Evolutionary conservation across 2,888 invertebrate genomes (phyloP), one percentile per base, ranked within the genome.

Genomic region (Buathra laborator): DNA sequence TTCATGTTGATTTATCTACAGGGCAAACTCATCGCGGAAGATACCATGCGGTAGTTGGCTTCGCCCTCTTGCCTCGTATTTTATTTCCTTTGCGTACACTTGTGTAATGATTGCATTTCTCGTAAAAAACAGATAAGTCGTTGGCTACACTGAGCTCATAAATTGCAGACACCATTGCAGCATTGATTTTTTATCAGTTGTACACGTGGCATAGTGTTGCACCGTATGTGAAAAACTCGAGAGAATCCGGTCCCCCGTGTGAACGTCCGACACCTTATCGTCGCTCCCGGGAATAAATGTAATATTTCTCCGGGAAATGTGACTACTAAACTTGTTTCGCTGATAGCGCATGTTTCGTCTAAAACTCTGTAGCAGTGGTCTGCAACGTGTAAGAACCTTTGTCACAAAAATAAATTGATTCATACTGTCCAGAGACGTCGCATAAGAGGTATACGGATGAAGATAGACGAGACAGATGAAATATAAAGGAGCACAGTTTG

Each of bases 61-160:
- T 37, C 9, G 37, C 37, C 37, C 37, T 9, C 37, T 37, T 7
- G 6, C 37, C 37, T 37, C 37, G 37, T 7, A 37, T 37, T 37
- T 37, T 9, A 37, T 37, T 32, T 32, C 3, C 32, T 29, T 14
- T 32, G 5, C 32, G 10, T 7, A 14, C 14, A 10, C 62, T 32
- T 14, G 32, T 29, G 29, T 62, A 12, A 6, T n/a, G 14, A 29
- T 32, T 32, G 10, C 6, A 14, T 62, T 29, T 32, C 62, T 62
- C 62, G 62, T 62, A 62, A 62, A 62, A 62, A 29, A 32, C 62
- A 62, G 62, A 62, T 62, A 29, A 32, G 24, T 19, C 56, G 32
- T 62, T 62, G 7, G 29, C 6, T 62, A 4, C 14, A 62, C 32
- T 14, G 32, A 32, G n/a, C 29, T 62, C 62, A 29, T 62, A 62